Conservation (phyloP, 2,797 vertebrate genomes). For the Triplophysa yarkandensis region DNA sequence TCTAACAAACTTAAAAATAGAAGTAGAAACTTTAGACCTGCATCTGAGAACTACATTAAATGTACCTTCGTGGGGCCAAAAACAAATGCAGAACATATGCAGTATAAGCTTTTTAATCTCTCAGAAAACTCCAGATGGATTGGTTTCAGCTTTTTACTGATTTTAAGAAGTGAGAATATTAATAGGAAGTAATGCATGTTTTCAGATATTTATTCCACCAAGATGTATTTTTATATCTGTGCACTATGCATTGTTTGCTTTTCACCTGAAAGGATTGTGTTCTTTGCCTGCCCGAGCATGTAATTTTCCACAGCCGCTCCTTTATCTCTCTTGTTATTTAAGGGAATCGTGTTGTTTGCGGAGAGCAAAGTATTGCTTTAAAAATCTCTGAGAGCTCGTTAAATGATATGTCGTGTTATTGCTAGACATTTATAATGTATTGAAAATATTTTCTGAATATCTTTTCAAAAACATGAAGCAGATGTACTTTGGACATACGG, state of each 20-base stretch:
- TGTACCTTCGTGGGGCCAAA: constrained; percentile 6
- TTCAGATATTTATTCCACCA: constrained; percentile 18
- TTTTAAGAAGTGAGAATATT: constrained; percentile 9
- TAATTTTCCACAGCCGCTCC: constrained; percentile 13
- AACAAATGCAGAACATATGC: background rate
- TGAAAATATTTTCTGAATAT: background rate
- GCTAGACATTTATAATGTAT: background rate
- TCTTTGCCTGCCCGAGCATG: background rate
- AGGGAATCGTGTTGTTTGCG: constrained; percentile 8
- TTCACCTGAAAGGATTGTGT: background rate
- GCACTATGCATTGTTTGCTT: constrained; percentile 4
- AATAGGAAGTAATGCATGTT: background rate
- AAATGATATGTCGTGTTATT: background rate
- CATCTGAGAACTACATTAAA: constrained; percentile 10
- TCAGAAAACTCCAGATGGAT: background rate
- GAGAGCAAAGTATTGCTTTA: background rate
- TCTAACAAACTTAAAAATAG: constrained; percentile 2
- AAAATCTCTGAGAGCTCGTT: background rate
- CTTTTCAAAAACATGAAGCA: background rate
- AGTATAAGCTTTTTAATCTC: background rate
- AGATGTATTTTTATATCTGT: background rate
- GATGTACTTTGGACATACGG: background rate
- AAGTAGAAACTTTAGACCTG: constrained; percentile 4
- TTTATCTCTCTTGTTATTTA: background rate
- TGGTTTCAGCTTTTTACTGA: background rate